Percentiles rank a stretch among this genome's conserved stretches.
Conservation (phyloP, 2,888 invertebrate genomes). For the Hermodice carunculata region DNA sequence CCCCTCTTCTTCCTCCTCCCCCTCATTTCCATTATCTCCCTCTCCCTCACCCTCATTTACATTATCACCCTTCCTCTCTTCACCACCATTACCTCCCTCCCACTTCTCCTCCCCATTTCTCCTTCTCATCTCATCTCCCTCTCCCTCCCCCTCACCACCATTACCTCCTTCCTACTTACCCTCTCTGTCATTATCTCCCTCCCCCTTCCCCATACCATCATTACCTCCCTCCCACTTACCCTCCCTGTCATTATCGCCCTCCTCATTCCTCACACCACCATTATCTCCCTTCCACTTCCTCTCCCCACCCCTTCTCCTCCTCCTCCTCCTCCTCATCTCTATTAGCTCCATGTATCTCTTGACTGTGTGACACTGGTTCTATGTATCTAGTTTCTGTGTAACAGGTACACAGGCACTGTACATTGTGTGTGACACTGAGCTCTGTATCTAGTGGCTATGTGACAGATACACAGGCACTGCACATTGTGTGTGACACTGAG, state of each 20-base stretch:
- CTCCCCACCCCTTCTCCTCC: background rate
- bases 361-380: no score
- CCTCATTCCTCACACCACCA: background rate
- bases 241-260: background rate
- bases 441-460: no score
- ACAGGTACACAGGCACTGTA: no score
- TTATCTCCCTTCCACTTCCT: background rate
- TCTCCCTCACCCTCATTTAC: background rate
- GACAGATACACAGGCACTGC: no score
- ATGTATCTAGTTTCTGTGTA: no score
- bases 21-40: background rate
- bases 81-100: background rate
- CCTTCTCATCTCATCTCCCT: background rate
- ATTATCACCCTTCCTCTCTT: conserved; percentile 1
- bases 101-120: background rate
- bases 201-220: background rate
- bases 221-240: background rate
- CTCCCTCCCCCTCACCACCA: background rate
- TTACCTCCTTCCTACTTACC: background rate
- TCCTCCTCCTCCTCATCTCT: background rate
- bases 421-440: no score
- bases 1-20: background rate
- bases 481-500: no score
- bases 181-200: background rate
- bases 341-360: background rate